These are phyloP conservation scores for Megamerina dolium DNA, from an alignment of 2,888 invertebrate species.

Conservation along the genomic window DNA sequence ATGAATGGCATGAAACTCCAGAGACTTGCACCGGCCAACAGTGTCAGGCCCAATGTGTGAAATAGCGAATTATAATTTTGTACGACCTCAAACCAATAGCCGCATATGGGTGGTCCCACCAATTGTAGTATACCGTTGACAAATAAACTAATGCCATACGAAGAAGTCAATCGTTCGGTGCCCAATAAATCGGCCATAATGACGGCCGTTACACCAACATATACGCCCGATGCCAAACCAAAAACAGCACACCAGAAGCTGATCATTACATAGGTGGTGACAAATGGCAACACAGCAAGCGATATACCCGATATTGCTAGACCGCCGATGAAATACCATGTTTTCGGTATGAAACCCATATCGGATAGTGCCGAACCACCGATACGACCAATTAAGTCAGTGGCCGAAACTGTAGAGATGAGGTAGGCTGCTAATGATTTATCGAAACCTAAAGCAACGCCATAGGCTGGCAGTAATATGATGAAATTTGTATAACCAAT, in stretches of 20 bases:
- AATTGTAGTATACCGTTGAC: constrained; percentile 77
- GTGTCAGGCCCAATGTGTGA: constrained; percentile 64
- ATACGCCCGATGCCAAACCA: constrained; percentile 76
- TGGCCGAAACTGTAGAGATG: constrained; percentile 71
- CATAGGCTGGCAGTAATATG: constrained; percentile 73
- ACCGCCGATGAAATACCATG: constrained; percentile 77
- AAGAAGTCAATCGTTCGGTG: constrained; percentile 75
- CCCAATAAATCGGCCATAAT: constrained; percentile 86
- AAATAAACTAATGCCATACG: constrained; percentile 80
- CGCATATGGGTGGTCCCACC: constrained; percentile 78
- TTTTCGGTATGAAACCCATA: constrained; percentile 67
- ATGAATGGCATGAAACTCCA: constrained; percentile 75
- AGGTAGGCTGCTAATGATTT: constrained; percentile 66
- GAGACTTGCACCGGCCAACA: constrained; percentile 65
- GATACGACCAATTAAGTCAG: constrained; percentile 76
- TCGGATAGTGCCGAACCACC: constrained; percentile 82
- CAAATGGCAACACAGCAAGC: constrained; percentile 63
- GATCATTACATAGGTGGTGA: constrained; percentile 59
- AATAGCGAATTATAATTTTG: constrained; percentile 67
- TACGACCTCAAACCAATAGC: constrained; percentile 61
- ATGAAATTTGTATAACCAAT: constrained; percentile 84
- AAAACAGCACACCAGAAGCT: constrained; percentile 69
- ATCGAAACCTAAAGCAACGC: constrained; percentile 63
- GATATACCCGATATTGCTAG: constrained; percentile 71
- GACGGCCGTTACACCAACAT: constrained; percentile 79